These are phyloP conservation scores for Oryzias dopingdopingensis DNA, from an alignment of 2,797 vertebrate genomes.

Conservation along the genomic window DNA sequence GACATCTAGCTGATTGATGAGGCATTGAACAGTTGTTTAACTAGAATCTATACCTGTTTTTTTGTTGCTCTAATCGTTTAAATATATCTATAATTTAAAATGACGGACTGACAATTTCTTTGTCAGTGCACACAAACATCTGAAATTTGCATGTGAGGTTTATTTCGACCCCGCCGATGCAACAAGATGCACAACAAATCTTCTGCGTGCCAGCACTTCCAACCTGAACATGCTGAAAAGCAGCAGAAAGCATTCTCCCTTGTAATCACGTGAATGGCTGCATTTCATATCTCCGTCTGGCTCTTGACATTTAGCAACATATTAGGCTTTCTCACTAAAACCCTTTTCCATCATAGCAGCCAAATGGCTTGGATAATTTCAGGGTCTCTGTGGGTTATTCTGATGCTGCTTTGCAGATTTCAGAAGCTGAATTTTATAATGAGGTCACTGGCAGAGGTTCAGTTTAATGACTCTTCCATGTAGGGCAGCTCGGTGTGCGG, in stretches of 20 bases:
- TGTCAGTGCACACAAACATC: too few relatives aligned
- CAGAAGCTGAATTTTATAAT: neutral
- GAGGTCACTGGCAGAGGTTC: neutral
- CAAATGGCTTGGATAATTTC: neutral
- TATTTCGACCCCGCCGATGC: neutral
- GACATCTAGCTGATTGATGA: too few relatives aligned
- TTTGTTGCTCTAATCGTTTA: too few relatives aligned
- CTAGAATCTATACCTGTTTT: too few relatives aligned
- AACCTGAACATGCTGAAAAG: slow-evolving; percentile 1
- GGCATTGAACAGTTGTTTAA: too few relatives aligned
- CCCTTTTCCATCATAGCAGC: slow-evolving; percentile 1
- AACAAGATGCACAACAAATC: neutral
- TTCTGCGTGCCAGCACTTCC: neutral
- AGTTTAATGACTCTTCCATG: neutral
- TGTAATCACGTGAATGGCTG: neutral
- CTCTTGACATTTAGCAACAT: too few relatives aligned
- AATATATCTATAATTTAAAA: too few relatives aligned
- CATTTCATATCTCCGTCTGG: neutral
- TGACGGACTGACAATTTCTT: too few relatives aligned
- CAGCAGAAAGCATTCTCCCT: neutral
- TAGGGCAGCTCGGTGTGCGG: neutral
- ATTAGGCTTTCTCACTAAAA: neutral
- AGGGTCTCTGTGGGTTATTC: neutral
- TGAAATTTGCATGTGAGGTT: too few relatives aligned
- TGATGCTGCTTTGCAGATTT: neutral